A percentile compares a stretch with the other conserved stretches of the same genome.
Conservation (phyloP, 1,140 invertebrate genomes). For the Kradibia gibbosae region DNA sequence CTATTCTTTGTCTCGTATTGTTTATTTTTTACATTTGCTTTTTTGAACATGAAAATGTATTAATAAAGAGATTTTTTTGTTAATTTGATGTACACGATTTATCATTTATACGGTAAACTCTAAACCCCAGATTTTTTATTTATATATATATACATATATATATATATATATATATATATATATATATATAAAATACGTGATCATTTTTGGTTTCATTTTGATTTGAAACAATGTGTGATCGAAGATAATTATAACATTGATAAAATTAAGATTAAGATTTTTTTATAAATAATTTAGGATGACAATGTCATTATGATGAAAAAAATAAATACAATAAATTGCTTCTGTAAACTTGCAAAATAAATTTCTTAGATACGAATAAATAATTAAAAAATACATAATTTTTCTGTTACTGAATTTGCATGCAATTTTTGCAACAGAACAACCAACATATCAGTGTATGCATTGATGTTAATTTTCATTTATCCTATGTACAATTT, state of each 20-base stretch:
- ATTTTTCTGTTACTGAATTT: neutral
- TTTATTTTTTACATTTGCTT: neutral
- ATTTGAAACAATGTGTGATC: neutral
- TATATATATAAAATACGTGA: conserved; percentile 11
- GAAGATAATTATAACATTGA: too few species aligned
- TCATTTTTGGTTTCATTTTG: neutral
- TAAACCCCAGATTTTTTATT: neutral
- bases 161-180: conserved; percentile 6
- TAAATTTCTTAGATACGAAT: conserved; percentile 55
- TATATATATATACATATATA: neutral
- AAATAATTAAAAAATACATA: conserved; percentile 51
- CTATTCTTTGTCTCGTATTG: neutral
- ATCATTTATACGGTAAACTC: too few species aligned
- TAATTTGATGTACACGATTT: too few species aligned
- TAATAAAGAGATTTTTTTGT: neutral
- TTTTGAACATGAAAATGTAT: neutral
- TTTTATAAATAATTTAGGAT: conserved; percentile 7
- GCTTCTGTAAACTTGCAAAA: conserved; percentile 55
- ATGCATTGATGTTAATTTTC: neutral
- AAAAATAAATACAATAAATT: conserved; percentile 31
- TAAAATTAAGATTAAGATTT: neutral
- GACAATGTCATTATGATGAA: too few species aligned
- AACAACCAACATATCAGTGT: neutral
- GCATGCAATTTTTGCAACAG: neutral
- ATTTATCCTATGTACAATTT: neutral